Percentiles rank a stretch among this genome's conserved stretches.
Conservation (phyloP, 2,797 vertebrate species). For the Periparus ater region DNA sequence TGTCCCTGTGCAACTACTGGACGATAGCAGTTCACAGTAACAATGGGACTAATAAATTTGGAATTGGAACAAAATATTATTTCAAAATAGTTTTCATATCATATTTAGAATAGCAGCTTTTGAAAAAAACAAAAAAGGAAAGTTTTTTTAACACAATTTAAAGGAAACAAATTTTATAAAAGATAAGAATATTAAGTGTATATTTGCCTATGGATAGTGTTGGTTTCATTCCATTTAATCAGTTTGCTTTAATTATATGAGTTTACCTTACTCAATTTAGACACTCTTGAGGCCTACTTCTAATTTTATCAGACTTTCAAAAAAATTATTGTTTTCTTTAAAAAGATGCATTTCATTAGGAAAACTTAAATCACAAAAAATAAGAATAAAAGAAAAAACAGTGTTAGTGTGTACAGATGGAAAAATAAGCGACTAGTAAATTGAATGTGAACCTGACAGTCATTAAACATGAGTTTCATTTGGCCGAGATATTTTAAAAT, state of each 20-base stretch:
- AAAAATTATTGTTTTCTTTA: neutral
- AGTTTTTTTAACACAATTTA: neutral
- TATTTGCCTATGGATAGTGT: neutral
- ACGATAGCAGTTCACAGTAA: neutral
- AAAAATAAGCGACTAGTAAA: neutral
- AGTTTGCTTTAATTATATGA: neutral
- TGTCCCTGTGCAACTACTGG: neutral
- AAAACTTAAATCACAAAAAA: neutral
- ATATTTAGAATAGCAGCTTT: neutral
- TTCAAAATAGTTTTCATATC: neutral
- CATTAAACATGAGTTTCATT: neutral
- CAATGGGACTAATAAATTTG: neutral
- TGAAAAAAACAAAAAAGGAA: neutral
- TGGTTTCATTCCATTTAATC: neutral
- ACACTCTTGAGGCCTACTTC: neutral
- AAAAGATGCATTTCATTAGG: neutral
- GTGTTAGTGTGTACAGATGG: neutral
- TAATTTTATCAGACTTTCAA: neutral
- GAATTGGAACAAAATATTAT: neutral
- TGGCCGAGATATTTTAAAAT: constrained; percentile 24
- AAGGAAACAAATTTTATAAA: neutral
- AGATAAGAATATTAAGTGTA: neutral
- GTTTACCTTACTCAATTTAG: neutral
- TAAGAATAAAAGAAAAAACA: neutral
- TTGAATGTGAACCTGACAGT: neutral